A percentile compares a stretch with the other conserved stretches of the same genome.
Evolutionary conservation across 2,797 vertebrate genomes (phyloP).

Genomic region (Schizopygopsis malacanthus): DNA sequence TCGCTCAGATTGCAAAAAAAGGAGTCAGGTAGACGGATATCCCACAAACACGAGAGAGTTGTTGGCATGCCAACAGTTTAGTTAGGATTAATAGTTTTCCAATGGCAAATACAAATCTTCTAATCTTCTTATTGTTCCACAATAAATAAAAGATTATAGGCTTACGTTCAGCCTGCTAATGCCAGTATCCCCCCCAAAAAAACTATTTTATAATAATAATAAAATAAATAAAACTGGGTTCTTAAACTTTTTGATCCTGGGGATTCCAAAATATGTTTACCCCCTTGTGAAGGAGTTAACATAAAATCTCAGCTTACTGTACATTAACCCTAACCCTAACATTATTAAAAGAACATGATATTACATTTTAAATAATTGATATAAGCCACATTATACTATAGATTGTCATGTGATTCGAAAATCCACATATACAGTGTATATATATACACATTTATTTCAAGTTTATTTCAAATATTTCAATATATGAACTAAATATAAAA

Average conservation of each 20-base stretch:
- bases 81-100: conserved; percentile 78
- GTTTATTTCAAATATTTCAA: too few species aligned
- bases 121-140: conserved; percentile 80
- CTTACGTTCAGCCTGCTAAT: conserved; percentile 66
- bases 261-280: not conserved
- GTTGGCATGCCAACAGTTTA: conserved; percentile 72
- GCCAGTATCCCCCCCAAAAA: conserved; percentile 61
- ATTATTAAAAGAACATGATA: too few species aligned
- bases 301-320: not conserved
- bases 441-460: too few species aligned
- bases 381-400: too few species aligned
- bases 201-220: too few species aligned
- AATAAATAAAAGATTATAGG: conserved; percentile 81
- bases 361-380: too few species aligned
- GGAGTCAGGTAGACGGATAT: conserved; percentile 36
- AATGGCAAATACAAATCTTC: conserved; percentile 78
- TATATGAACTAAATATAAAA: too few species aligned
- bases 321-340: too few species aligned
- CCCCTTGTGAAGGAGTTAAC: not conserved
- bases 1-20: conserved; percentile 9
- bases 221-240: not conserved
- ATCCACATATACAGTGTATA: too few species aligned
- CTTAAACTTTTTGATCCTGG: not conserved
- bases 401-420: too few species aligned
- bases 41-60: conserved; percentile 57